Evolutionary conservation across 2,888 invertebrate species (phyloP).

Genomic region (Terebella lapidaria): DNA sequence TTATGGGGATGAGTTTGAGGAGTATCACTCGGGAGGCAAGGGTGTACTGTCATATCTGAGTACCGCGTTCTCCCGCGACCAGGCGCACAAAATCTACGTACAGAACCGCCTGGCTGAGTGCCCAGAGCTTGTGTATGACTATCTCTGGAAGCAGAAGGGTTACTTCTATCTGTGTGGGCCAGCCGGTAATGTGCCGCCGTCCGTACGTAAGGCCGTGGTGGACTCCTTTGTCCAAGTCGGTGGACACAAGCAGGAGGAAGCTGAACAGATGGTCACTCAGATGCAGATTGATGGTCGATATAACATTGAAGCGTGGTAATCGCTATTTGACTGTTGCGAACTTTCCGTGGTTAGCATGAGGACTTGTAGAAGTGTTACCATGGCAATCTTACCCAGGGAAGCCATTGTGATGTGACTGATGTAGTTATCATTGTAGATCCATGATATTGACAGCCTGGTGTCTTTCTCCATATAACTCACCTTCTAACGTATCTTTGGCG

Average conservation of each 20-base stretch:
- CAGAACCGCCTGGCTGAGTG: conserved; percentile 25
- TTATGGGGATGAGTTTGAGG: conserved; percentile 28
- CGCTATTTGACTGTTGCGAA: too few species aligned
- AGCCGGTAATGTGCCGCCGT: conserved; percentile 27
- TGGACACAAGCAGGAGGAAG: conserved; percentile 24
- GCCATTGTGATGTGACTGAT: too few species aligned
- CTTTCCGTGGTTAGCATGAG: too few species aligned
- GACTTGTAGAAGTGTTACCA: too few species aligned
- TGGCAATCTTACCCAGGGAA: too few species aligned
- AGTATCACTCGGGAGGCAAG: conserved; percentile 23
- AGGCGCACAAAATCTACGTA: conserved; percentile 29
- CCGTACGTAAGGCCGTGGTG: conserved; percentile 22
- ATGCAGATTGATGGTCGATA: conserved; percentile 30
- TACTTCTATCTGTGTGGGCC: conserved; percentile 30
- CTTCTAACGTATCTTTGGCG: too few species aligned
- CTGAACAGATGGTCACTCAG: conserved; percentile 25
- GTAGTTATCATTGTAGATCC: too few species aligned
- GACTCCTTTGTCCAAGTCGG: conserved; percentile 22
- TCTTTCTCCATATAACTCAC: too few species aligned
- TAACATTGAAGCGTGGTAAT: conserved; percentile 29
- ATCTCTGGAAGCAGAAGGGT: conserved; percentile 25
- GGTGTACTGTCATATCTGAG: conserved; percentile 20
- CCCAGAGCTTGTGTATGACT: conserved; percentile 26
- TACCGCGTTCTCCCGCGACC: conserved; percentile 24
- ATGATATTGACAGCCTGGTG: too few species aligned